These are phyloP conservation scores for Pangasius djambal DNA, from an alignment of 2,797 vertebrate species.

Conservation along the genomic window DNA sequence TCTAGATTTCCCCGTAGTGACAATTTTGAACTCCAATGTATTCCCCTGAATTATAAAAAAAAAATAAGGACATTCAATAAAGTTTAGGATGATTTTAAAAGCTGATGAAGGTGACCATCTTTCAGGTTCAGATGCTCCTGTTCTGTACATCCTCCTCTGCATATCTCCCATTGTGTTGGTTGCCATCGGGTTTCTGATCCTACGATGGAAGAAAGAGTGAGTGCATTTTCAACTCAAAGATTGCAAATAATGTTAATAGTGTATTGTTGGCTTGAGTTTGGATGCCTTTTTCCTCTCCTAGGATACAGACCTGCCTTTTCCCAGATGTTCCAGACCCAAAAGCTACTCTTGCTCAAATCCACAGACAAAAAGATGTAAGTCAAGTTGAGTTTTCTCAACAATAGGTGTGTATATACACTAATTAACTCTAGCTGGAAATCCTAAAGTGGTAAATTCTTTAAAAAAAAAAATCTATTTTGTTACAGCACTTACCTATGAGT, in stretches of 20 bases:
- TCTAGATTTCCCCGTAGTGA: too few relatives aligned
- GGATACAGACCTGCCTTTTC: slow-evolving; percentile 69
- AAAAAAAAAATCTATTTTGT: neutral
- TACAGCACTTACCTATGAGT: slow-evolving; percentile 68
- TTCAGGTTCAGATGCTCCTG: neutral
- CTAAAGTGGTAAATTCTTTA: neutral
- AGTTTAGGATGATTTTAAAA: neutral
- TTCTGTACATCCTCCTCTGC: neutral
- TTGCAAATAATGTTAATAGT: neutral
- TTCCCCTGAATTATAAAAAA: neutral
- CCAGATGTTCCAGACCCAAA: slow-evolving; percentile 77
- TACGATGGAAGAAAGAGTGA: slow-evolving; percentile 66
- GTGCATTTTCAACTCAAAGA: neutral
- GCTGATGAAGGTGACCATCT: neutral
- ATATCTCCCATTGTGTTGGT: slow-evolving; percentile 45
- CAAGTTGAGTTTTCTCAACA: neutral
- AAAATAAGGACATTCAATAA: neutral
- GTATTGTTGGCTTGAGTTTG: neutral
- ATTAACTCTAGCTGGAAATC: neutral
- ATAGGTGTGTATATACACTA: neutral
- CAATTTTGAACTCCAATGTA: neutral
- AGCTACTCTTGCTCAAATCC: slow-evolving; percentile 70
- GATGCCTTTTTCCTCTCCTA: slow-evolving; percentile 49
- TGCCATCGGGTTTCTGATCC: neutral
- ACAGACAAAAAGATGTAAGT: slow-evolving; percentile 68